These are phyloP conservation scores for Halictus quadricinctus DNA, from an alignment of 2,888 invertebrate genomes.

Conservation along the genomic window DNA sequence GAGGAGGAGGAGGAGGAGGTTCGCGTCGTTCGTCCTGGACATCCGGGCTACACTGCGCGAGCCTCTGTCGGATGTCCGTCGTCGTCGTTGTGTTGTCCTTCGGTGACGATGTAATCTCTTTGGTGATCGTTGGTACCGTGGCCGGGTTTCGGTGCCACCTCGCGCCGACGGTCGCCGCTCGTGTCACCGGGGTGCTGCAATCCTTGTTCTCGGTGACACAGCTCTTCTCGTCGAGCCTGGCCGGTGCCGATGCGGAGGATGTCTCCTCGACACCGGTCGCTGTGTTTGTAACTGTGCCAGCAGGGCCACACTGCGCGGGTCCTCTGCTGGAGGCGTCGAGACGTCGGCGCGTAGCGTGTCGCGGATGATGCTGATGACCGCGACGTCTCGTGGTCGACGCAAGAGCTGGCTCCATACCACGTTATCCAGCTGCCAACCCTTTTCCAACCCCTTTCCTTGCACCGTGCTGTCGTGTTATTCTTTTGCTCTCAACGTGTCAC, in stretches of 20 bases:
- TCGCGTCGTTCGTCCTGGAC: conserved; percentile 44
- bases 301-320: conserved; percentile 83
- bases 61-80: conserved; percentile 73
- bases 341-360: conserved; percentile 79
- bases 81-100: conserved; percentile 33
- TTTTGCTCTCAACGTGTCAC: conserved; percentile 80
- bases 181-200: not conserved
- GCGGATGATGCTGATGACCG: conserved; percentile 81
- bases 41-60: conserved; percentile 81
- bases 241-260: conserved; percentile 14
- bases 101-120: not conserved
- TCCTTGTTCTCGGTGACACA: conserved; percentile 44
- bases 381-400: conserved; percentile 79
- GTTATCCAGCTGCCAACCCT: conserved; percentile 57
- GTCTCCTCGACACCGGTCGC: conserved; percentile 34
- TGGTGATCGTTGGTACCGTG: conserved; percentile 10
- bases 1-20: not conserved
- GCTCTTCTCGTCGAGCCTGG: conserved; percentile 53
- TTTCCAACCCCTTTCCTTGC: conserved; percentile 84
- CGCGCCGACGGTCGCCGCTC: conserved; percentile 43
- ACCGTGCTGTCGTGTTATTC: conserved; percentile 48
- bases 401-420: conserved; percentile 76
- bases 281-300: conserved; percentile 63
- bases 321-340: conserved; percentile 79
- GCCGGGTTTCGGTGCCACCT: conserved; percentile 51